Evolutionary conservation across 2,113 vertebrate species (phyloP), one percentile per base, ranked within the genome.

Genomic region (Circaetus cinerascens): DNA sequence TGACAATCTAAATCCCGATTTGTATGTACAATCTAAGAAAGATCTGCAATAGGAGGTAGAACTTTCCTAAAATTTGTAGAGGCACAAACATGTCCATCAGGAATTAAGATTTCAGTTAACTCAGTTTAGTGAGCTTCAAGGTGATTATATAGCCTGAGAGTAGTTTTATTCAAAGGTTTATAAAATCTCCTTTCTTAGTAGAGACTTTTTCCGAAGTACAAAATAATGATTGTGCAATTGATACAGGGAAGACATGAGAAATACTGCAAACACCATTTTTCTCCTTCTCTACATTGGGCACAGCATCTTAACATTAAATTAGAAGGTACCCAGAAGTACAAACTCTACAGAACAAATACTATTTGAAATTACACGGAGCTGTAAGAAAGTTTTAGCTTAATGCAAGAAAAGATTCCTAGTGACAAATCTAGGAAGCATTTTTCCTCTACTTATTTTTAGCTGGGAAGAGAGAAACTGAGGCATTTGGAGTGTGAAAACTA

Each of bases 141-240:
- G 11, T 56, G 15, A 68, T 41, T 41, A n/a, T 7, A 46, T 11
- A 66, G 64, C 34, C 36, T 78, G 26, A 40, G 5, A 68, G 20
- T 3, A 77, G 51, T 48, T 82, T 82, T 51, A 72, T 23, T 71
- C 8, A 60, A 62, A 14, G 9, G 8, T 67, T 91, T 86, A 40
- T 43, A 91, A 67, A 57, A 86, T 16, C 27, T 57, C 40, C 45
- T 62, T 57, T 86, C 32, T 72, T 76, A 22, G 59, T 14, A 83
- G 13, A 66, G 11, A 45, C 11, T 59, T 67, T 4, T 62, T 27
- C 0, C 0, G 0, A 64, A 73, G 32, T 41, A 85, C 14, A 50
- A 45, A 69, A 68, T 59, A n/a, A 29, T 19, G 3, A 67, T 6
- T 38, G 29, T 53, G 51, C 27, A 53, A 29, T 29, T 53, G 15